These are phyloP conservation scores for Brachionus angularis DNA, from an alignment of 1,140 invertebrate species.

Conservation along the genomic window DNA sequence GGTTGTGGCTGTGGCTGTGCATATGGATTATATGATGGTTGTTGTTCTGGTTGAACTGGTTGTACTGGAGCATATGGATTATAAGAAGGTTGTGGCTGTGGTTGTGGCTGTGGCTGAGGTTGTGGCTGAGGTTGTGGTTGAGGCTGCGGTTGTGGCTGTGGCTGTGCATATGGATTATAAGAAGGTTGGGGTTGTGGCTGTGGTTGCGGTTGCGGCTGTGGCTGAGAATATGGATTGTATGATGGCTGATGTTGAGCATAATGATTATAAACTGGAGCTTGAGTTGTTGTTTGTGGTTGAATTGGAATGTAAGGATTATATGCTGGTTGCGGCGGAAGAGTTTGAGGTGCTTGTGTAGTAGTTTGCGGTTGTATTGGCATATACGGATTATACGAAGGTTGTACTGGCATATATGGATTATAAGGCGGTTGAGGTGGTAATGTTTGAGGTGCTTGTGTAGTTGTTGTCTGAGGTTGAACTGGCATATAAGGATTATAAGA, in stretches of 20 bases:
- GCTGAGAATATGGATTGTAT: not conserved
- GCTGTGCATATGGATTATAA: not conserved
- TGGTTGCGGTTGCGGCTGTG: not conserved
- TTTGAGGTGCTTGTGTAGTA: not conserved
- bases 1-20: too few relatives aligned
- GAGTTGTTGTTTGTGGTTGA: not conserved
- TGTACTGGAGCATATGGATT: not conserved
- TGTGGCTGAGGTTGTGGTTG: too few relatives aligned
- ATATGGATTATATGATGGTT: not conserved
- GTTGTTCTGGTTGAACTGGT: not conserved
- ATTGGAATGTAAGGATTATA: too few relatives aligned
- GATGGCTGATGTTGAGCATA: not conserved
- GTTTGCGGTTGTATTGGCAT: conserved; percentile 1
- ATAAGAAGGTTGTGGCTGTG: not conserved
- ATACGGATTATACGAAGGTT: not conserved
- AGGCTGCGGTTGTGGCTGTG: not conserved
- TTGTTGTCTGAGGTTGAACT: not conserved
- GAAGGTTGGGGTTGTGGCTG: not conserved
- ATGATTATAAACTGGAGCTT: too few relatives aligned
- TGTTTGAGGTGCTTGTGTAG: not conserved
- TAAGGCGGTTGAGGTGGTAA: not conserved
- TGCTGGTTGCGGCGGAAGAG: too few relatives aligned
- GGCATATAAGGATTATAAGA: too few relatives aligned
- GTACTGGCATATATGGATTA: not conserved
- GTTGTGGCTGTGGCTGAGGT: too few relatives aligned